Percentiles rank a stretch among this genome's conserved stretches.
phyloP scores from a whole-genome alignment of 1,140 invertebrate genomes.

The Pseudomyrmex gracilis region DNA sequence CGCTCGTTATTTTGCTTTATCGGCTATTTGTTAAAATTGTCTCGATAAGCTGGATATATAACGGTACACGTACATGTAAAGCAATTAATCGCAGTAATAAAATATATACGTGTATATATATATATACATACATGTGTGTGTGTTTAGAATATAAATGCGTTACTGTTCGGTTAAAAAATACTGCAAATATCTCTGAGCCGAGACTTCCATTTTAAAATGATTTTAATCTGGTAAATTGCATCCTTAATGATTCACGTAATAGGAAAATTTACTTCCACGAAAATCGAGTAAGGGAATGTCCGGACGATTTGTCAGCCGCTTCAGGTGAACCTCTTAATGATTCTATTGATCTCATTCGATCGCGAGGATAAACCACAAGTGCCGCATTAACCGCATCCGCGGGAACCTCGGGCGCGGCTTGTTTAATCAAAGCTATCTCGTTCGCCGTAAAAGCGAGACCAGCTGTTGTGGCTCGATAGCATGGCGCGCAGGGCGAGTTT shows the following conservation, averaged over 20 bases:
- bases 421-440: conserved; percentile 67
- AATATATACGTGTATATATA: neutral
- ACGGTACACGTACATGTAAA: neutral
- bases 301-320: conserved; percentile 38
- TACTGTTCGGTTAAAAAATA: no score
- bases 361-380: conserved; percentile 17
- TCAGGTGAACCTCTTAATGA: conserved; percentile 43
- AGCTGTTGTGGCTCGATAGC: conserved; percentile 65
- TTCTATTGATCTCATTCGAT: conserved; percentile 46
- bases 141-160: no score
- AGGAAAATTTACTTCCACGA: no score
- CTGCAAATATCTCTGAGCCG: no score
- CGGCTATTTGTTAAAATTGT: conserved; percentile 39
- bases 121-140: no score
- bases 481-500: conserved; percentile 26
- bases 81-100: conserved; percentile 29
- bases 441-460: conserved; percentile 67
- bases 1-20: conserved; percentile 49
- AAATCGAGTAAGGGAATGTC: neutral
- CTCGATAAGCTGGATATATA: conserved; percentile 15
- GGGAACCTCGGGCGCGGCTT: conserved; percentile 63
- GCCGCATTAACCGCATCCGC: conserved; percentile 32
- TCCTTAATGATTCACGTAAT: neutral
- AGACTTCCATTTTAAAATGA: no score
- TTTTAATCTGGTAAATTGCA: no score